These are phyloP conservation scores for Aurelia aurita DNA, from an alignment of 30 jellyfish, hydroid and myxozoan species.

Conservation along the genomic window DNA sequence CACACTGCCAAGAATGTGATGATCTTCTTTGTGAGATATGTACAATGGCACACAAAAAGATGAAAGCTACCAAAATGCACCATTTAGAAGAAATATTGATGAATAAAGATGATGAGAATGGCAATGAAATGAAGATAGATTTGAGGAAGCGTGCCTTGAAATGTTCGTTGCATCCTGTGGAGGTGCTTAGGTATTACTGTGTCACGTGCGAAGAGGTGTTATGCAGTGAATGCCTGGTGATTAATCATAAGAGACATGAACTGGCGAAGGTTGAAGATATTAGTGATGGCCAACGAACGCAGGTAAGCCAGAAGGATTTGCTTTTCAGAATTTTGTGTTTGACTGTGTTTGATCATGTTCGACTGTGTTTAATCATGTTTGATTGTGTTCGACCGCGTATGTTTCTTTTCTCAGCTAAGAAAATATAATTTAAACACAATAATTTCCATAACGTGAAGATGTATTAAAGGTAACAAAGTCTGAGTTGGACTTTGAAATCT, in stretches of 20 bases:
- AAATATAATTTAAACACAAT: no score
- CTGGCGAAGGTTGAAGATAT: conserved; percentile 47
- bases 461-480: no score
- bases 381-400: no score
- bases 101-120: not conserved
- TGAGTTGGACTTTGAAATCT: no score
- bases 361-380: no score
- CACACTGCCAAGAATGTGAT: conserved; percentile 18
- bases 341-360: not conserved
- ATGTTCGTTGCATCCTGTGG: conserved; percentile 28
- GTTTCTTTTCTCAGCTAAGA: no score
- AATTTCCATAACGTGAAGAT: no score
- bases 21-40: conserved; percentile 28
- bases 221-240: conserved; percentile 73
- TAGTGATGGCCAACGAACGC: conserved; percentile 31
- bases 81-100: not conserved
- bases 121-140: not conserved
- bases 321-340: not conserved
- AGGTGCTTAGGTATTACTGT: conserved; percentile 55
- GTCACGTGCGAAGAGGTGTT: conserved; percentile 56
- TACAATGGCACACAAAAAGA: conserved; percentile 2
- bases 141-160: not conserved
- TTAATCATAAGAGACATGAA: conserved; percentile 50
- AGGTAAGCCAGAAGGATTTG: conserved; percentile 14
- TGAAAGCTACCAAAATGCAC: conserved; percentile 18